Base-by-base conservation (phyloP, 2,888 invertebrate species). In the Nemotelus pantherinus region DNA sequence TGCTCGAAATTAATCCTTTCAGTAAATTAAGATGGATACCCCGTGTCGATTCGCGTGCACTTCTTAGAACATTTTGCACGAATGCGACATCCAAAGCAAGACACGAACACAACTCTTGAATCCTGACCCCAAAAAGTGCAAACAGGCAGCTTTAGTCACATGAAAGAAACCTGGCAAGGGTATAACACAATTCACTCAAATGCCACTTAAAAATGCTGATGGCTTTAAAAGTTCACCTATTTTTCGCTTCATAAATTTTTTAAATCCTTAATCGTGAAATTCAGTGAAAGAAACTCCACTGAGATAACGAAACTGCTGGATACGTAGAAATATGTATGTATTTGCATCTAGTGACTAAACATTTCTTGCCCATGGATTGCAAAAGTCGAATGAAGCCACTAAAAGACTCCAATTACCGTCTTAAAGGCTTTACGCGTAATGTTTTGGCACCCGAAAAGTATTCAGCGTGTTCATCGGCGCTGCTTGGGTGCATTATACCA, bases 201-300 rank as follows among this genome's bases (percentile, higher is more conserved):
- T 48, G 75, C 3, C 25, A 25, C 25, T n/a, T 63, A 64, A 63
- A 65, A 76, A 65, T 76, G 25, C 57, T 79, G 75, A 79, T 77
- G 71, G 72, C 48, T 77, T 77, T 53, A 76, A 72, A 78, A 77
- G 79, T 78, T 79, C 79, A 79, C 79, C 79, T 79, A 79, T 76
- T 79, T 79, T 79, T 78, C 79, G 79, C 74, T 72, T 79, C 77
- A 79, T 77, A 78, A 78, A 77, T 79, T 79, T 79, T 79, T 79
- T 77, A 78, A 79, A 79, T 77, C 77, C 76, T 60, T 67, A 76
- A 76, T 77, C 77, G 67, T 67, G 67, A 68, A 2, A 5, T 67
- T 47, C 7, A 48, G 60, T 75, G 67, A 67, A 68, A 41, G 57
- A 75, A 71, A 63, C 65, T 10, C 55, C 67, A 6, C n/a, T 4